These are phyloP conservation scores for Azorinus chamasolen DNA, from an alignment of 2,888 invertebrate species.

Conservation along the genomic window DNA sequence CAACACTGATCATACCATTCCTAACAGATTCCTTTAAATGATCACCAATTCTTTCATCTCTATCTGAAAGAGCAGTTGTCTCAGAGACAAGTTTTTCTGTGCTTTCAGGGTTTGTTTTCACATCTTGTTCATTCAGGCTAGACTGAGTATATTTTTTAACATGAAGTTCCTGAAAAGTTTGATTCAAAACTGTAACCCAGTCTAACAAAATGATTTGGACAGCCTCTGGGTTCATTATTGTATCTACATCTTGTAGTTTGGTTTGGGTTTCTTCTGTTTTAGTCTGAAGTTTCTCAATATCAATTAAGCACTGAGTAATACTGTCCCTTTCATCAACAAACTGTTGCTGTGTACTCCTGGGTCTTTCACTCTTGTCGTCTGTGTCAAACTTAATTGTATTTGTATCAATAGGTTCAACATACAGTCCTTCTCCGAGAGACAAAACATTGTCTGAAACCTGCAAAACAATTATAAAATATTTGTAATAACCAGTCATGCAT, in stretches of 20 bases:
- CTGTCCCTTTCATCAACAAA: no score
- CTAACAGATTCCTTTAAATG: no score
- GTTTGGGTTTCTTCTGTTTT: constrained; percentile 55
- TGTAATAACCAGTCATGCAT: neutral
- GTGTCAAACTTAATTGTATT: neutral
- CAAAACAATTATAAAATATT: neutral
- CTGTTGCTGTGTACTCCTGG: no score
- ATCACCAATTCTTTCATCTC: no score
- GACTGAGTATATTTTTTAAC: constrained; percentile 29
- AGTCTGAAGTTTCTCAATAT: constrained; percentile 55
- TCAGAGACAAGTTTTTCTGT: neutral
- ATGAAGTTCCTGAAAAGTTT: constrained; percentile 64
- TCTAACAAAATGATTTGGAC: constrained; percentile 57
- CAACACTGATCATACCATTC: no score
- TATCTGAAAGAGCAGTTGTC: no score
- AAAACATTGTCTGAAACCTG: constrained; percentile 39
- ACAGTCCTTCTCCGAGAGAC: constrained; percentile 27
- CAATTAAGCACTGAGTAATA: neutral
- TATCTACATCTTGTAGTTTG: constrained; percentile 56
- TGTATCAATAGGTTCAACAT: constrained; percentile 11
- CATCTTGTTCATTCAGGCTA: neutral
- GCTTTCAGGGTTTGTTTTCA: neutral
- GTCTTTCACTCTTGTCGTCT: neutral
- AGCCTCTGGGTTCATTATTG: constrained; percentile 55
- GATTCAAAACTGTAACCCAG: constrained; percentile 73